Evolutionary conservation across 2,888 invertebrate species (phyloP), one percentile per base, ranked within the genome.

Genomic region (Platynereis dumerilii): DNA sequence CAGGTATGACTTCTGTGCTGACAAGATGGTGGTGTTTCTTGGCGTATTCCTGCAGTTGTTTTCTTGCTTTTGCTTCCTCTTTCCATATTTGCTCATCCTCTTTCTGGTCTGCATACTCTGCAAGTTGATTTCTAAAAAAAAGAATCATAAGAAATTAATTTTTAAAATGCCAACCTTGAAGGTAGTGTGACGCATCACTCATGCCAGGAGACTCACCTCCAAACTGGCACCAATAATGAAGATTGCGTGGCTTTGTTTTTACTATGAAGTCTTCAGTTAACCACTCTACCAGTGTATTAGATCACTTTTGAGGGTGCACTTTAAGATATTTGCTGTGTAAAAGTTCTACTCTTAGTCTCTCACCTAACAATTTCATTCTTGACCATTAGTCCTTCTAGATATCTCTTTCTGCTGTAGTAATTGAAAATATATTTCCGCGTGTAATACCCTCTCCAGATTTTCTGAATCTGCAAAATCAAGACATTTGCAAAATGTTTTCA

Each of bases 371-470:
- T 75, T 64, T 80, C 78, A 72, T 83, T 83, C 70, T 82, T 82
- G 64, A 79, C 69, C 42, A 72, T 70, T 26, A 82, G 71, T n/a
- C 76, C 77, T 52, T 80, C 79, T 26, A 83, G 71, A 70, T 83
- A 83, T 52, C 78, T 69, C 72, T 81, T 82, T 53, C 81, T 70
- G 65, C 79, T 80, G 76, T 80, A 78, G 69, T 78, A 83, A 72
- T 83, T 80, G 69, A 77, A 81, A 28, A 82, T 75, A 74, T 82
- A 83, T 70, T 82, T 84, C 64, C 84, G 73, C n/a, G 78, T 76
- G 71, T 81, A 82, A 69, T 76, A 84, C 2, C 83, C 84, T 68
- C 81, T 71, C 84, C 84, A 84, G 17, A 78, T 69, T 68, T 82
- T 83, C 68, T 84, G 84, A 29, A 84, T 76, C 80, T 83, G 72